Evolutionary conservation across 1,140 invertebrate genomes (phyloP).

Genomic region (Agraylea sexmaculata): DNA sequence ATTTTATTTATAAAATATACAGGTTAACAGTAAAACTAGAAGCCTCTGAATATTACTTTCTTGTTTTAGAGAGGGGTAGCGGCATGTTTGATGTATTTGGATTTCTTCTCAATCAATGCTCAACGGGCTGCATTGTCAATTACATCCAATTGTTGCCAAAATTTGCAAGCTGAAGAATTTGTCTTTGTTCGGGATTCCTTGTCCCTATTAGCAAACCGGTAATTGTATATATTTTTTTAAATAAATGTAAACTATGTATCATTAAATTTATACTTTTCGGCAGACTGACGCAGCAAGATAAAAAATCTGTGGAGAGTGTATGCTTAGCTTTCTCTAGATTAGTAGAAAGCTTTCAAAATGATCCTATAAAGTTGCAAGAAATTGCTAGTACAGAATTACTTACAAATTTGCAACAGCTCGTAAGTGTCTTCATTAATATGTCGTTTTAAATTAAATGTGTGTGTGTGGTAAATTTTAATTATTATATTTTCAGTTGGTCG

Average conservation of each 20-base stretch:
- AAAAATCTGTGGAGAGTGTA: slow-evolving; percentile 94
- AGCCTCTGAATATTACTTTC: too few species aligned
- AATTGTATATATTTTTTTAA: slow-evolving; percentile 1
- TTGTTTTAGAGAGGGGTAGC: slow-evolving; percentile 74
- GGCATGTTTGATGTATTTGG: slow-evolving; percentile 89
- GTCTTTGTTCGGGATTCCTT: slow-evolving; percentile 83
- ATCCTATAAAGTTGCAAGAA: slow-evolving; percentile 81
- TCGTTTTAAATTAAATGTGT: neutral
- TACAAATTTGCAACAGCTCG: slow-evolving; percentile 85
- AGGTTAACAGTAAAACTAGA: too few species aligned
- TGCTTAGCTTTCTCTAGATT: slow-evolving; percentile 91
- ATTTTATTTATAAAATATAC: slow-evolving; percentile 19
- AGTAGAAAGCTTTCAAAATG: slow-evolving; percentile 92
- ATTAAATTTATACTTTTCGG: slow-evolving; percentile 2
- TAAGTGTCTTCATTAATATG: slow-evolving; percentile 24
- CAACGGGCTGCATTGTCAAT: slow-evolving; percentile 90
- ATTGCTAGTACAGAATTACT: slow-evolving; percentile 88
- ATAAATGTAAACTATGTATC: neutral
- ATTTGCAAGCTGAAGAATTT: slow-evolving; percentile 87
- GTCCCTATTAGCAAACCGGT: slow-evolving; percentile 64
- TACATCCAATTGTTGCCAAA: slow-evolving; percentile 94
- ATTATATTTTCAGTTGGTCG: slow-evolving; percentile 55
- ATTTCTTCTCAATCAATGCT: slow-evolving; percentile 95
- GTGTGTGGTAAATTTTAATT: neutral
- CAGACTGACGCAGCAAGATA: slow-evolving; percentile 87